These are phyloP conservation scores for Tetramorium simillimum DNA, from an alignment of 1,140 invertebrate species.

Conservation along the genomic window DNA sequence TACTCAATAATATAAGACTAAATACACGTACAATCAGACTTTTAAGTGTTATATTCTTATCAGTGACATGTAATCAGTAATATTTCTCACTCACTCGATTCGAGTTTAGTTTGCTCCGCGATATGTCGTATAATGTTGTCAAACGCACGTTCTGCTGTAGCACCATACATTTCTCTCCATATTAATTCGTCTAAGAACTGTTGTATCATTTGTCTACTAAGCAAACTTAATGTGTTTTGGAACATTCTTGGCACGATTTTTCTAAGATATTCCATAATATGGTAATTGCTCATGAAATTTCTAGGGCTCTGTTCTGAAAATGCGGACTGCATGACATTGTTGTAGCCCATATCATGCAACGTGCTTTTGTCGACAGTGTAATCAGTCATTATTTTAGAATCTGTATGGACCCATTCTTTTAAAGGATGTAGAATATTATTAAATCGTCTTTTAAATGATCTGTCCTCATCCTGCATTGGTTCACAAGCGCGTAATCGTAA, in stretches of 20 bases:
- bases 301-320: slow-evolving; percentile 87
- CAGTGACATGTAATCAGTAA: background rate
- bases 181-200: slow-evolving; percentile 95
- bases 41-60: background rate
- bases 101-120: slow-evolving; percentile 90
- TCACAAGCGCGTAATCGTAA: slow-evolving; percentile 93
- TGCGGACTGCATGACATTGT: slow-evolving; percentile 89
- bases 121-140: slow-evolving; percentile 93
- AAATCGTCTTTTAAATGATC: slow-evolving; percentile 90
- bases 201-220: slow-evolving; percentile 94
- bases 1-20: background rate
- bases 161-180: slow-evolving; percentile 92
- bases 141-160: slow-evolving; percentile 91
- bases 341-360: slow-evolving; percentile 91
- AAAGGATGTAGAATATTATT: slow-evolving; percentile 92
- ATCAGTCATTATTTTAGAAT: slow-evolving; percentile 92
- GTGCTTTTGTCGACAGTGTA: slow-evolving; percentile 93
- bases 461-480: slow-evolving; percentile 90
- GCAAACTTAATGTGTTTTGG: slow-evolving; percentile 93
- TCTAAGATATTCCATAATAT: slow-evolving; percentile 95
- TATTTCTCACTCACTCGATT: slow-evolving; percentile 81
- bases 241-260: slow-evolving; percentile 95
- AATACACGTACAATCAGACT: background rate
- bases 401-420: slow-evolving; percentile 91
- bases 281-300: slow-evolving; percentile 88